Evolutionary conservation across 2,113 vertebrate species (phyloP).

Genomic region (Mustela lutreola): DNA sequence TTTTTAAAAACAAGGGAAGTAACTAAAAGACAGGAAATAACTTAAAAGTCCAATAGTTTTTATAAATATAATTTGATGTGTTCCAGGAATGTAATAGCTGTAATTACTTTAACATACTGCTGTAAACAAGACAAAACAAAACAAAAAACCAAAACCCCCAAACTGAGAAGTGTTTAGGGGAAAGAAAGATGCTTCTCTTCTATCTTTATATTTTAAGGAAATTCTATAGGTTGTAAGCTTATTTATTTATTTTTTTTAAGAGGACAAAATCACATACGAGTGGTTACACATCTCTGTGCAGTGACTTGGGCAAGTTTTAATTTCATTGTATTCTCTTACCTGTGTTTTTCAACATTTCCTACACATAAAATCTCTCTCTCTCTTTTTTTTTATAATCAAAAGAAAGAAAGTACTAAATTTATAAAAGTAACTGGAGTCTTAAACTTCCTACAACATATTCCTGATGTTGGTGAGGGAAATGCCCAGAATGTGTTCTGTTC

Average conservation of each 20-base stretch:
- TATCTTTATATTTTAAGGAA: not conserved
- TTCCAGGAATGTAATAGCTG: not conserved
- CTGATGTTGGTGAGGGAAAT: not conserved
- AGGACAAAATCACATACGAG: not conserved
- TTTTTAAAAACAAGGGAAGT: not conserved
- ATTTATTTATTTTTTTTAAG: not conserved
- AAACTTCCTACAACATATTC: not conserved
- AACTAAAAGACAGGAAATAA: not conserved
- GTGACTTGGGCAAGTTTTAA: not conserved
- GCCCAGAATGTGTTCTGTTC: rapidly evolving
- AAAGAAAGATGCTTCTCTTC: not conserved
- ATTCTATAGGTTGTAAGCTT: rapidly evolving
- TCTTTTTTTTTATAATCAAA: not conserved
- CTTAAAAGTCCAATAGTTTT: not conserved
- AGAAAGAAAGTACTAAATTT: not conserved
- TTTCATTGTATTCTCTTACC: not conserved
- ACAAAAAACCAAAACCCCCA: not conserved
- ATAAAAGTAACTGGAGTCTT: not conserved
- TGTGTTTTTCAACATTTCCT: not conserved
- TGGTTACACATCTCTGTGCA: not conserved
- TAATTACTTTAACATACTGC: not conserved
- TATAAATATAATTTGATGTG: not conserved
- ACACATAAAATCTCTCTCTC: not conserved
- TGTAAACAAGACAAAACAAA: not conserved
- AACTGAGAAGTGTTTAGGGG: not conserved